These are phyloP conservation scores for Microcebus murinus DNA, from an alignment of 2,113 vertebrate species.

Conservation along the genomic window DNA sequence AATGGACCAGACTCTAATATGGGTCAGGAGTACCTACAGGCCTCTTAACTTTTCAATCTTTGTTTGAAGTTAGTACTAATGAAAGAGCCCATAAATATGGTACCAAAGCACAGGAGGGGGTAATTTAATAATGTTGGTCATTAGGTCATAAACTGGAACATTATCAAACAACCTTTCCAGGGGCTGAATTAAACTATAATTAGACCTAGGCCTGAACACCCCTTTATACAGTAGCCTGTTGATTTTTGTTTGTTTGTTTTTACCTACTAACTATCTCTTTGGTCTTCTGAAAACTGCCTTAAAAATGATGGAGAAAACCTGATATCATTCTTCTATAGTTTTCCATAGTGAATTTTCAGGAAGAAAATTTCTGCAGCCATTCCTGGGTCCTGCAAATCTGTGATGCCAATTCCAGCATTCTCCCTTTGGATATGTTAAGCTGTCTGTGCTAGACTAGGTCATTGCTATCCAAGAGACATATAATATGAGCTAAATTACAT, in stretches of 20 bases:
- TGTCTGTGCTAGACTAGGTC: neutral
- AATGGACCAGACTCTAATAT: neutral
- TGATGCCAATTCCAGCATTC: neutral
- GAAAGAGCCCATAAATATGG: slow-evolving; percentile 18
- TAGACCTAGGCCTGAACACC: neutral
- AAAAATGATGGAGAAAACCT: neutral
- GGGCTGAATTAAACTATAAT: slow-evolving; percentile 15
- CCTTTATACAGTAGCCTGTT: neutral
- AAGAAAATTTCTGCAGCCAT: neutral
- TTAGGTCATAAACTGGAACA: neutral
- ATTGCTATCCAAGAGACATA: neutral
- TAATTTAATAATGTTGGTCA: neutral
- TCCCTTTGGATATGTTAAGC: neutral
- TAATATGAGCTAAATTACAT: neutral
- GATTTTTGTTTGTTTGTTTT: neutral
- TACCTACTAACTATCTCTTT: neutral
- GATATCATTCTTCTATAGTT: neutral
- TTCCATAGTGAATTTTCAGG: neutral
- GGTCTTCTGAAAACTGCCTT: neutral
- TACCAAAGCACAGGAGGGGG: neutral
- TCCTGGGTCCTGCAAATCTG: neutral
- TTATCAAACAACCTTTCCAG: slow-evolving; percentile 17
- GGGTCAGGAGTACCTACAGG: neutral
- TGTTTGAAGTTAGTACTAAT: neutral
- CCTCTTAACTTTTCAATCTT: neutral